Base-by-base conservation (phyloP, 2,888 invertebrate species). In the Cantharis rufa region DNA sequence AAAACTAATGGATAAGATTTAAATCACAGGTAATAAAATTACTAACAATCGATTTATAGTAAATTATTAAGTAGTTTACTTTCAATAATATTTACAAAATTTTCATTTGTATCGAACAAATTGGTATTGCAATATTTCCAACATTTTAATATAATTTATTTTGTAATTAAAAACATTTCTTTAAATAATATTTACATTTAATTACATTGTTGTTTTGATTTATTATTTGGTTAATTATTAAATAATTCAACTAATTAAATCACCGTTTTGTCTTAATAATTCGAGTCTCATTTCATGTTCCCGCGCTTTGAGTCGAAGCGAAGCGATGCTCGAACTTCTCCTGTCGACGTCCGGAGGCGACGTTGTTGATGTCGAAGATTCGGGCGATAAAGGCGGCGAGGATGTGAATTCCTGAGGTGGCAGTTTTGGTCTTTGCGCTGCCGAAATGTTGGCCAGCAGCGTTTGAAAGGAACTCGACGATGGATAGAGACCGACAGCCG, bases 251-350 rank as follows among this genome's bases (percentile, higher is more conserved):
- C 95, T 95, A 86, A 95, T 94, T 84, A 95, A 90, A 88, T 95
- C 95, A 1, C 91, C 90, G 85, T 94, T 92, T 84, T 95, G 95
- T 72, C 96, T 91, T 73, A 96, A 86, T 91, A 95, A 93, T 87
- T 96, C 96, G 83, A 96, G 89, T 86, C 95, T 92, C 69, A 96
- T 89, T 87, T 97, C 96, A 86, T 97, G 96, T 86, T 97, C 97
- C 71, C 97, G 91, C 0, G 97, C 97, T 82, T 96, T 96, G 83
- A 96, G 91, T 81, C 97, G 90, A 62, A 97, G 89, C 0, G 95
- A 94, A 0, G 96, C 96, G 83, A 97, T 97, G 84, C 96, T 96
- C 28, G 95, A 95, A 83, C 94, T 95, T 83, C 96, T 90, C 81
- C 96, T 90, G 87, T 96, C 96, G 75, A 95, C 93, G 80, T 95